Base-by-base conservation (phyloP, 1,140 invertebrate species). In the Leptopilina boulardi region DNA sequence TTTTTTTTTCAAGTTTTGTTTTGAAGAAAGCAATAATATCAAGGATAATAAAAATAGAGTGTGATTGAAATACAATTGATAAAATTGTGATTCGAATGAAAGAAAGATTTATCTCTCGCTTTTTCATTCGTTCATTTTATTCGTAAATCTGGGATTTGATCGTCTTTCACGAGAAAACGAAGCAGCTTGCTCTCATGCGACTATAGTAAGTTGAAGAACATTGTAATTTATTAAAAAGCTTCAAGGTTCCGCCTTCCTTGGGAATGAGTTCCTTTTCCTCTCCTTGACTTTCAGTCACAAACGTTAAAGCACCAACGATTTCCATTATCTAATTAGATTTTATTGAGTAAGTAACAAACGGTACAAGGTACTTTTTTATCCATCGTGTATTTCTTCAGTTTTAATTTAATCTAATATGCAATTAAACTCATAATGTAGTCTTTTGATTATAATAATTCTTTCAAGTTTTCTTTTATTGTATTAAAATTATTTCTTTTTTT, bases 281-380 rank as follows among this genome's bases (percentile, higher is more conserved):
- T 66, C 56, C 21, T 13, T 30, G 56, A 30, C 21, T 66, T 66
- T 66, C 56, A 66, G 56, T 30, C 23, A 23, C 19, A 47, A 6
- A 26, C 10, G 56, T 66, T 66, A 18, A 26, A 66, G 56, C 11
- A 30, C 56, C 21, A 66, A 30, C 56, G 56, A 26, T 66, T 66
- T 66, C 56, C 56, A 66, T 66, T 66, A 66, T 66, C 56, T 66
- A 66, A 66, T 66, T 66, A 66, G 56, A 66, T 66, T 66, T 66
- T 66, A 66, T 66, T 66, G 21, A 66, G 56, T 66, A 66, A 66
- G 56, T 66, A 66, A 66, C 56, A 26, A 34, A 30, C 21, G 21
- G 56, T 30, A 30, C 2, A 26, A 66, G 23, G 21, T 51, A 47
- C 18, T 51, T 51, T 51, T 18, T 51, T 51, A n/a, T 18, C 18